phyloP scores from a whole-genome alignment of 2,797 vertebrate genomes.

The Tenualosa ilisha region DNA sequence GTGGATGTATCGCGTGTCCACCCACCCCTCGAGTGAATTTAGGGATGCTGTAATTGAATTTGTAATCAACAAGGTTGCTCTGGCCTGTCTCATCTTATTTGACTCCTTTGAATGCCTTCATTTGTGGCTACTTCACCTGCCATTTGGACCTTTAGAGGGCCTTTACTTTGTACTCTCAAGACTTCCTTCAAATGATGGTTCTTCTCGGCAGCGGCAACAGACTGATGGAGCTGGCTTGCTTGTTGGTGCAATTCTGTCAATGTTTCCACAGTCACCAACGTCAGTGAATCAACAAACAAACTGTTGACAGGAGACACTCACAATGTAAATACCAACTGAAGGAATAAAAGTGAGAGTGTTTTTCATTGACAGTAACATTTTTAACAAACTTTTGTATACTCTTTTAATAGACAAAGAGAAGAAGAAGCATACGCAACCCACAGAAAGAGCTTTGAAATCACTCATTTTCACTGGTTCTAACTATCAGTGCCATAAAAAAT shows the following conservation, averaged over 20 bases:
- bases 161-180: background rate
- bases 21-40: constrained; percentile 57
- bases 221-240: background rate
- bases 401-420: background rate
- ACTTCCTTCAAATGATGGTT: background rate
- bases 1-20: constrained; percentile 67
- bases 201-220: background rate
- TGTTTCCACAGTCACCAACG: background rate
- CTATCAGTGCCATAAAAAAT: background rate
- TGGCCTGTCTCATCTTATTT: constrained; percentile 58
- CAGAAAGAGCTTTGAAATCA: background rate
- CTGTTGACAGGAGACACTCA: background rate
- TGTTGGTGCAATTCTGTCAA: background rate
- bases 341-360: background rate
- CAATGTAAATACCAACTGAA: background rate
- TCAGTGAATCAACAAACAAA: background rate
- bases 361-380: background rate
- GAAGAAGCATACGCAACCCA: background rate
- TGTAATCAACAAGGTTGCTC: constrained; percentile 69
- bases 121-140: background rate
- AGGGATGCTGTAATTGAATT: constrained; percentile 71
- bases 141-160: constrained; percentile 37
- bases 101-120: constrained; percentile 7
- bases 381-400: background rate
- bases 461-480: background rate